phyloP scores from a whole-genome alignment of 2,797 vertebrate species.

The Muraenolepis orangiensis region DNA sequence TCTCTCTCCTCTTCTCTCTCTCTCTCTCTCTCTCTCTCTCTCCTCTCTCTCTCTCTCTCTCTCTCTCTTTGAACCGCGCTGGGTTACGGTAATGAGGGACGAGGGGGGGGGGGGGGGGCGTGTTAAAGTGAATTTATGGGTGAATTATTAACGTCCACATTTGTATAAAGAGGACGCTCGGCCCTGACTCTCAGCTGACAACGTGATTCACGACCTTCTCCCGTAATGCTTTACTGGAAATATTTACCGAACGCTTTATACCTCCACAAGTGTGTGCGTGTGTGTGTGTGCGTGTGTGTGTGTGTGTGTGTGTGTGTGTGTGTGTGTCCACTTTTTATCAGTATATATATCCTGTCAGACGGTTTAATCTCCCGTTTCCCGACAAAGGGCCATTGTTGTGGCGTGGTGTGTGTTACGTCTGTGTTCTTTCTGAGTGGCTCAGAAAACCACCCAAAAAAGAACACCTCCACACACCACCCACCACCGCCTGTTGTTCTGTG shows the following conservation, averaged over 20 bases:
- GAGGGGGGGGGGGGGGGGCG: too few relatives aligned
- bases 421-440: background rate
- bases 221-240: background rate
- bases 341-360: background rate
- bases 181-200: too few relatives aligned
- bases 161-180: background rate
- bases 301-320: too few relatives aligned
- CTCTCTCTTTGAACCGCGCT: too few relatives aligned
- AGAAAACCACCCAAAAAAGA: too few relatives aligned
- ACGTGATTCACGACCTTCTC: background rate
- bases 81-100: background rate
- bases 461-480: too few relatives aligned
- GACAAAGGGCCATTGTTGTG: background rate
- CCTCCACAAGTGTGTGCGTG: too few relatives aligned
- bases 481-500: too few relatives aligned
- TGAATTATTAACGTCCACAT: background rate
- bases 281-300: too few relatives aligned
- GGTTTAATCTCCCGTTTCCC: slow-evolving; percentile 13
- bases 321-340: background rate
- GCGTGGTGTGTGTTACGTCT: background rate
- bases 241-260: background rate
- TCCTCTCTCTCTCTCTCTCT: too few relatives aligned
- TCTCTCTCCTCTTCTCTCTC: too few relatives aligned
- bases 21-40: too few relatives aligned
- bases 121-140: background rate